Percentiles rank a stretch among this genome's conserved stretches.
phyloP scores from a whole-genome alignment of 1,140 invertebrate genomes.

The Hesperophylax magnus region DNA sequence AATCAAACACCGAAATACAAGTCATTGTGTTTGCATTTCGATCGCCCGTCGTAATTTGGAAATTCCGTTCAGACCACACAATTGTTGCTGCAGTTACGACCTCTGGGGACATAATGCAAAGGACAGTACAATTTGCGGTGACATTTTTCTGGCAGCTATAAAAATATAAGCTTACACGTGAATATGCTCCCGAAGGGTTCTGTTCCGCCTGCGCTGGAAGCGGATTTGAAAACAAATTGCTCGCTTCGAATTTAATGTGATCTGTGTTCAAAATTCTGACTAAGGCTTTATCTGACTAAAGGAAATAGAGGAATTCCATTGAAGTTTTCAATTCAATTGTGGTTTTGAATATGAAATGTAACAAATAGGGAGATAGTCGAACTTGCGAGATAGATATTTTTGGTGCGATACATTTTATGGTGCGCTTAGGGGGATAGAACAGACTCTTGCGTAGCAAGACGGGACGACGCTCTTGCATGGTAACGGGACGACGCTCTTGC shows the following conservation, averaged over 20 bases:
- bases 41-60: no score
- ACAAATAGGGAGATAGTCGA: no score
- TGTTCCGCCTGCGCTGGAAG: not conserved
- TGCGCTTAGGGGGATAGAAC: no score
- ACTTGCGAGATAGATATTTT: no score
- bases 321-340: not conserved
- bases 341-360: not conserved
- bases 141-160: slow-evolving; percentile 30
- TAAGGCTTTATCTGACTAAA: no score
- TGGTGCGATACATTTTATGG: no score
- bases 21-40: no score
- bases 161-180: slow-evolving; percentile 10
- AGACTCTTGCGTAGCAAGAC: no score
- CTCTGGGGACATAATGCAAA: slow-evolving; percentile 18
- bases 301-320: not conserved
- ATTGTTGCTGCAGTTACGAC: not conserved
- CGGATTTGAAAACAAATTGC: slow-evolving; percentile 26
- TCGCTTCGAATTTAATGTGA: not conserved
- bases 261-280: not conserved
- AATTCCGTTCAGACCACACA: no score
- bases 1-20: no score
- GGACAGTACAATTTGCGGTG: slow-evolving; percentile 15
- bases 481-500: no score
- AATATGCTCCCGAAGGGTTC: not conserved
- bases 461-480: no score